These are phyloP conservation scores for Epinotia nisella DNA, from an alignment of 2,888 invertebrate genomes.

Conservation along the genomic window DNA sequence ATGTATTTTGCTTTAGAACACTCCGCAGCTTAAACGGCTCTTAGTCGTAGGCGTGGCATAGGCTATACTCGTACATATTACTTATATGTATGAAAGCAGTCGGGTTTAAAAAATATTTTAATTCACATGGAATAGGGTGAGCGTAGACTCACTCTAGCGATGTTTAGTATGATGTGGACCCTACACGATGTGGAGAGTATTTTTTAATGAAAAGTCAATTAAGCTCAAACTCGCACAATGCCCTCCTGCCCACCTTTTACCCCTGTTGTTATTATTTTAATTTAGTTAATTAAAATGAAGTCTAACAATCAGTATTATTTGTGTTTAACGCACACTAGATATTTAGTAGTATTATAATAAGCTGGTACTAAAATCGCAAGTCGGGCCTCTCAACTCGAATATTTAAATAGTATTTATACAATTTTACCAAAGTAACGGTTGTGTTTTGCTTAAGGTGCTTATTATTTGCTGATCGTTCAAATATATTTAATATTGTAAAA, in stretches of 20 bases:
- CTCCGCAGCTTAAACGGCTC: too few species aligned
- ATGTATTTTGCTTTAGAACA: too few species aligned
- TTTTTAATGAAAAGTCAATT: background rate
- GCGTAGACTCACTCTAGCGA: too few species aligned
- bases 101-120: too few species aligned
- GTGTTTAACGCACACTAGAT: slow-evolving; percentile 32
- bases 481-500: slow-evolving; percentile 18
- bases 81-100: too few species aligned
- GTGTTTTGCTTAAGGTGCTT: slow-evolving; percentile 40
- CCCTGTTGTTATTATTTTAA: background rate
- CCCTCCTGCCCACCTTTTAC: background rate
- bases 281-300: background rate
- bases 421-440: slow-evolving; percentile 29
- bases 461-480: slow-evolving; percentile 29
- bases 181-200: background rate
- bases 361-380: slow-evolving; percentile 40
- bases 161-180: background rate
- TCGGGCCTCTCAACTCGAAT: slow-evolving; percentile 34
- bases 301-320: slow-evolving; percentile 32
- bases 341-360: slow-evolving; percentile 23
- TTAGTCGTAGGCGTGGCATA: too few species aligned
- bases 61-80: too few species aligned
- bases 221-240: background rate
- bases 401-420: slow-evolving; percentile 34
- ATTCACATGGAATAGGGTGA: too few species aligned